Conservation (phyloP, 2,888 invertebrate species). For the Pollenia labialis region DNA sequence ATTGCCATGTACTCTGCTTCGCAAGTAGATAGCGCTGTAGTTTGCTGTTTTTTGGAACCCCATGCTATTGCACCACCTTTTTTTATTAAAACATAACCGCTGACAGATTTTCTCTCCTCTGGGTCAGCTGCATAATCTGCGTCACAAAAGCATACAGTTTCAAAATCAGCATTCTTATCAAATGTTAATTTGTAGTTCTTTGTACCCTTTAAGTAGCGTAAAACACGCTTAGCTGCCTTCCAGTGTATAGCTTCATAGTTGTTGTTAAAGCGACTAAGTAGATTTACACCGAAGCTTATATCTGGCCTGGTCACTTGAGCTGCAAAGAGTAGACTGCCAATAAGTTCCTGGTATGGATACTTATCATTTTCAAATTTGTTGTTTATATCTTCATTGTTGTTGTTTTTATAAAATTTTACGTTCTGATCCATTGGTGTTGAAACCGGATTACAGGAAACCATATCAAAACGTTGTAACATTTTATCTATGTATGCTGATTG, state of each 20-base stretch:
- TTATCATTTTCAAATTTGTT: too few species aligned
- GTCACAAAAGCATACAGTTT: constrained; percentile 21
- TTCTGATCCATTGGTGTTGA: too few species aligned
- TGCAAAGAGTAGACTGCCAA: neutral
- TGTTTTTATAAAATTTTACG: too few species aligned
- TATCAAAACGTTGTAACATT: too few species aligned
- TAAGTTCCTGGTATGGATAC: too few species aligned
- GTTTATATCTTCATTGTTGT: too few species aligned
- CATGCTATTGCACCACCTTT: constrained; percentile 36
- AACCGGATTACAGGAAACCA: too few species aligned
- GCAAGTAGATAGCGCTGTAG: constrained; percentile 40
- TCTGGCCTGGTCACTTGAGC: constrained; percentile 72
- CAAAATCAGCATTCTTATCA: constrained; percentile 81
- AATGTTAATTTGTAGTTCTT: neutral
- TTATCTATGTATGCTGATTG: too few species aligned
- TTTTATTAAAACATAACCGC: constrained; percentile 25
- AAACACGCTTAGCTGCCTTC: constrained; percentile 9
- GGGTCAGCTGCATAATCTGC: constrained; percentile 60
- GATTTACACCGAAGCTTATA: constrained; percentile 26
- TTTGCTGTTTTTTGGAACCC: constrained; percentile 6
- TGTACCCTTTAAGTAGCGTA: constrained; percentile 16
- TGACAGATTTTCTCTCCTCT: constrained; percentile 23
- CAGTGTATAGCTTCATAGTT: constrained; percentile 8
- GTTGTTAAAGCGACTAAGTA: constrained; percentile 32
- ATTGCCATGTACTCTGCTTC: constrained; percentile 28